These are phyloP conservation scores for Nannoperca australis DNA, from an alignment of 2,797 vertebrate genomes.

Conservation along the genomic window DNA sequence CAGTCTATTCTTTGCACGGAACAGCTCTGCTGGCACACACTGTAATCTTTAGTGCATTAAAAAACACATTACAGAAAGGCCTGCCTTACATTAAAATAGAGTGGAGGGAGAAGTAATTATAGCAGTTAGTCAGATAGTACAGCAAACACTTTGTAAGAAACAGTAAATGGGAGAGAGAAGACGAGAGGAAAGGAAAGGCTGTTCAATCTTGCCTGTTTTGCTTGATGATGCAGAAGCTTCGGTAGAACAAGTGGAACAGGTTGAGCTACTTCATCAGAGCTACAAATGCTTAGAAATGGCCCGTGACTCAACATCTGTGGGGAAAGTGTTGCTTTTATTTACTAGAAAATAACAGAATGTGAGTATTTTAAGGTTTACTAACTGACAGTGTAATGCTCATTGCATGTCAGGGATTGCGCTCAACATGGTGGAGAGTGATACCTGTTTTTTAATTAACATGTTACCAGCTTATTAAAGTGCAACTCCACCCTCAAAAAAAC, in stretches of 20 bases:
- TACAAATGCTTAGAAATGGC: constrained; percentile 4
- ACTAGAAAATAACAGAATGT: neutral
- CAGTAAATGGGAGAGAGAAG: neutral
- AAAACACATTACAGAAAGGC: neutral
- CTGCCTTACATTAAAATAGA: constrained; percentile 10
- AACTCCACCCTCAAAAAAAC: too few relatives aligned
- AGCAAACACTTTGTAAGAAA: constrained; percentile 3
- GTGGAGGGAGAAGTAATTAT: constrained; percentile 10
- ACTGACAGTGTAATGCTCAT: neutral
- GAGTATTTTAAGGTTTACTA: neutral
- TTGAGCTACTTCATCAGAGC: constrained; percentile 17
- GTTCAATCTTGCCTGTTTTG: constrained; percentile 14
- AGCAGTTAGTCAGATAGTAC: constrained; percentile 11
- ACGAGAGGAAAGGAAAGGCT: neutral
- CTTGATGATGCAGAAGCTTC: constrained; percentile 24
- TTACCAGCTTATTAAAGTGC: too few relatives aligned
- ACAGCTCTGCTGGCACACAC: neutral
- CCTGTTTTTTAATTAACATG: neutral
- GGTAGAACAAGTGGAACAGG: constrained; percentile 14
- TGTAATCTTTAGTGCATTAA: neutral
- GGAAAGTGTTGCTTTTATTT: neutral
- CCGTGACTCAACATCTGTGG: neutral
- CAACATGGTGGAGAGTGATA: neutral
- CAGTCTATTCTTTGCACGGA: neutral
- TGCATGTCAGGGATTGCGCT: neutral